Conservation (phyloP, 64 coral and sea anemone species). For the Montipora cactus region DNA sequence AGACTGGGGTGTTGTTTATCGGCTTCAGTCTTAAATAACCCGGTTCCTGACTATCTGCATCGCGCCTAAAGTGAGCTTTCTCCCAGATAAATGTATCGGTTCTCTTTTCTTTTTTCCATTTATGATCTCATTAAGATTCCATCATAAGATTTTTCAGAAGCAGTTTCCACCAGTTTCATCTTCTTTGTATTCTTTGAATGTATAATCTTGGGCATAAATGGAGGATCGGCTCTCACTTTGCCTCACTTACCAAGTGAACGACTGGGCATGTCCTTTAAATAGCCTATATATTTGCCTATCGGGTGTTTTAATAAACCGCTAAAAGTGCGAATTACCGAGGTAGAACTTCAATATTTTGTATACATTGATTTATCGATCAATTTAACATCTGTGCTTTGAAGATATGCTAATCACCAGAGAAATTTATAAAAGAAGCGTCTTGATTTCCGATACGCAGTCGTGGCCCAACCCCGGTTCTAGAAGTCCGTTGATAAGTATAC, state of each 20-base stretch:
- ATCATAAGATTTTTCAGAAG: not conserved
- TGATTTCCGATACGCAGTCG: not conserved
- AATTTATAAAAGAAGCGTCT: not conserved
- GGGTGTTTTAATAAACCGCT: too few species aligned
- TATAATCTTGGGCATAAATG: not conserved
- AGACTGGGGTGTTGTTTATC: not conserved
- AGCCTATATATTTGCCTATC: too few species aligned
- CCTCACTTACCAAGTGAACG: not conserved
- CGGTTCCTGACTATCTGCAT: not conserved
- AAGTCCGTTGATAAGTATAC: too few species aligned
- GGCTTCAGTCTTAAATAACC: not conserved
- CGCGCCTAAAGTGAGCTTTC: not conserved
- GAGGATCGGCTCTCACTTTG: not conserved
- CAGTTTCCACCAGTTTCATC: not conserved
- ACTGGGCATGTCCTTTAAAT: too few species aligned
- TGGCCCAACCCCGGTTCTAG: too few species aligned
- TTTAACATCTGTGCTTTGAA: not conserved
- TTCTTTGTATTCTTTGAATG: not conserved
- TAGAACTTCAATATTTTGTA: not conserved
- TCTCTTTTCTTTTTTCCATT: not conserved
- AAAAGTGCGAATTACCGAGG: too few species aligned
- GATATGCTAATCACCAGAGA: not conserved
- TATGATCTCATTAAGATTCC: not conserved
- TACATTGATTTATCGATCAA: not conserved
- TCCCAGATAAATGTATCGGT: not conserved